Percentiles rank a stretch among this genome's conserved stretches.
Conservation (phyloP, 2,113 vertebrate species). For the Acinonyx jubatus region DNA sequence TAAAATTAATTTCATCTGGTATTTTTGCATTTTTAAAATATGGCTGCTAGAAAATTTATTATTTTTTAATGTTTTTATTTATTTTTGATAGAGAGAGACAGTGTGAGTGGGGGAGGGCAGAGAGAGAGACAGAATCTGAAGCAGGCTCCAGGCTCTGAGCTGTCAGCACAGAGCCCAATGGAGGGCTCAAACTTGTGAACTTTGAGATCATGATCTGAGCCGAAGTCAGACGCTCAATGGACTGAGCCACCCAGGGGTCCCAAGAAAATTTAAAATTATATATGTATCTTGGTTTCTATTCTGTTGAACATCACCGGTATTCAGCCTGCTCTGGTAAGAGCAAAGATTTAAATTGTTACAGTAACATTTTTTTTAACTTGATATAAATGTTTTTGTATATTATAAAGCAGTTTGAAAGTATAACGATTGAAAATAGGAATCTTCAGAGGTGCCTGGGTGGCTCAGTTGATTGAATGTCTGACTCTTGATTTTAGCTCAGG, state of each 20-base stretch:
- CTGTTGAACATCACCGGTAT: background rate
- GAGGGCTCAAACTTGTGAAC: too few relatives aligned
- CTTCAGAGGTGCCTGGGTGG: background rate
- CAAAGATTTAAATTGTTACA: constrained; percentile 18
- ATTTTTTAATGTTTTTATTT: too few relatives aligned
- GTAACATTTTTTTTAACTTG: background rate
- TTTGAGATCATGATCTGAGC: too few relatives aligned
- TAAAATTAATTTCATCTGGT: background rate
- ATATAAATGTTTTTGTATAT: constrained; percentile 18
- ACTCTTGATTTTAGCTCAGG: too few relatives aligned
- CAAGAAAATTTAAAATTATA: background rate
- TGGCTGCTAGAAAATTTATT: background rate
- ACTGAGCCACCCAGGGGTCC: too few relatives aligned
- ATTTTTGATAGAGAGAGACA: too few relatives aligned
- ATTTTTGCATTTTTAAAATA: background rate
- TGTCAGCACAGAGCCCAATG: too few relatives aligned
- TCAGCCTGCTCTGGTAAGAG: background rate
- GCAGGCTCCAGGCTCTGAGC: too few relatives aligned
- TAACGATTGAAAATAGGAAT: constrained; percentile 1
- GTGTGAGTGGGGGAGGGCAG: too few relatives aligned
- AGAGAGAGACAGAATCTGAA: too few relatives aligned
- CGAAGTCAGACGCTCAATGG: too few relatives aligned
- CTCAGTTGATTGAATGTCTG: too few relatives aligned
- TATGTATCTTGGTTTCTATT: background rate
- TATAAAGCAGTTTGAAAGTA: constrained; percentile 38